Evolutionary conservation across 2,113 vertebrate genomes (phyloP), one percentile per base, ranked within the genome.

Genomic region (Reinhardtius hippoglossoides): DNA sequence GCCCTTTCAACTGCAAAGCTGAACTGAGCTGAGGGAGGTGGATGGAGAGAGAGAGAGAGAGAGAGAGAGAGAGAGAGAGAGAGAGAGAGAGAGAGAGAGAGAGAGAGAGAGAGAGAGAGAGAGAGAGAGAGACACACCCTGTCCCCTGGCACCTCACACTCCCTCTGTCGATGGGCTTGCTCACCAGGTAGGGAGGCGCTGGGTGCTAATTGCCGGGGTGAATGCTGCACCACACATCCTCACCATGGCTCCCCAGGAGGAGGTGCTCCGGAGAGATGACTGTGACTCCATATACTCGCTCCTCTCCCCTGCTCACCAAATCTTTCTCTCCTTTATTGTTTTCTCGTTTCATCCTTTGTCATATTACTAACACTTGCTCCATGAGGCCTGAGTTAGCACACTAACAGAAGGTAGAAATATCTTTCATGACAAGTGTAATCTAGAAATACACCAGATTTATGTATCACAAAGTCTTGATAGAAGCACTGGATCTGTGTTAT

Each of bases 1-100:
- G 7, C 1, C 78, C 79, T 91, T 91, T 89, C 60, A 90, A 88
- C 91, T 88, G 85, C 85, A 92, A 90, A 91, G 81, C 40, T 50
- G n/a, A 9, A 9, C 26, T 0, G 64, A 63, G 24, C 57, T 10
- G 13, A 40, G 9, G 59, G 42, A 18, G 58, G 56, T 31, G 54
- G 52, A 71, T 18, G 0, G 73, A 67, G 26, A 57, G 80, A 40
- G 70, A 55, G n/a, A 27, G 57, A 48, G 16, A 57, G 20, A n/a
- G 58, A 27, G 50, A 21, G 37, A 14, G 40, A 62, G 60, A 27
- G 26, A 27, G 13, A 40, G 12, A 63, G 42, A 23, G 58, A 67
- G 26, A 57, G 80, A 40, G 70, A 58, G n/a, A 27, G 57, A 48
- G 16, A 57, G 20, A n/a, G 58, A 27, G 52, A 23, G 37, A 10